A percentile compares a stretch with the other conserved stretches of the same genome.
These are phyloP conservation scores for Aspidiotus rigidus DNA, from an alignment of 2,888 invertebrate genomes.

Conservation along the genomic window DNA sequence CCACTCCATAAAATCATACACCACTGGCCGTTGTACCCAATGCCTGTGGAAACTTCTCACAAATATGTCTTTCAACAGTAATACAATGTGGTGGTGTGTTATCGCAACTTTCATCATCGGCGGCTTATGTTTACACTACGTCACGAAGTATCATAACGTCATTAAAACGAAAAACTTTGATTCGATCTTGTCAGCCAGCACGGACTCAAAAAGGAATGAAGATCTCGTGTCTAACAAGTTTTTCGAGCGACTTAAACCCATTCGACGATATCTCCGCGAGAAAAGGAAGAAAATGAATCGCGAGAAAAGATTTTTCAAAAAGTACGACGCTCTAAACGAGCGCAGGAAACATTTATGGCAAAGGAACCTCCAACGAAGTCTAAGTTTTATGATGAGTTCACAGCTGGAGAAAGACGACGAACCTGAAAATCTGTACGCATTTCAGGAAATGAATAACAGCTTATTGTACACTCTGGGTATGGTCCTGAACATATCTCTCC, in stretches of 20 bases:
- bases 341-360: slow-evolving; percentile 1
- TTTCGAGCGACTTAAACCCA: not conserved
- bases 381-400: not conserved
- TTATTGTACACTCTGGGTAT: slow-evolving; percentile 71
- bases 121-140: slow-evolving; percentile 55
- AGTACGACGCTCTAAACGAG: slow-evolving; percentile 1
- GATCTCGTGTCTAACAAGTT: not conserved
- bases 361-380: not conserved
- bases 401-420: not conserved
- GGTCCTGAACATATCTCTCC: slow-evolving; percentile 67
- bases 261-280: not conserved
- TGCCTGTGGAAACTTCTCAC: no score
- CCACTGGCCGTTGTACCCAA: no score
- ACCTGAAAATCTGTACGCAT: slow-evolving; percentile 53
- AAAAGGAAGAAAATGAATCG: slow-evolving; percentile 10
- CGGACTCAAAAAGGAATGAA: not conserved
- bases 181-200: slow-evolving; percentile 3
- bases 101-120: slow-evolving; percentile 57
- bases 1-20: no score
- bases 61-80: slow-evolving; percentile 45
- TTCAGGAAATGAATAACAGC: slow-evolving; percentile 62
- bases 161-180: slow-evolving; percentile 32
- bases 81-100: slow-evolving; percentile 66
- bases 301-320: slow-evolving; percentile 15
- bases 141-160: slow-evolving; percentile 51